These are phyloP conservation scores for Drosophila ustulata DNA, from an alignment of 2,888 invertebrate genomes.

Conservation along the genomic window DNA sequence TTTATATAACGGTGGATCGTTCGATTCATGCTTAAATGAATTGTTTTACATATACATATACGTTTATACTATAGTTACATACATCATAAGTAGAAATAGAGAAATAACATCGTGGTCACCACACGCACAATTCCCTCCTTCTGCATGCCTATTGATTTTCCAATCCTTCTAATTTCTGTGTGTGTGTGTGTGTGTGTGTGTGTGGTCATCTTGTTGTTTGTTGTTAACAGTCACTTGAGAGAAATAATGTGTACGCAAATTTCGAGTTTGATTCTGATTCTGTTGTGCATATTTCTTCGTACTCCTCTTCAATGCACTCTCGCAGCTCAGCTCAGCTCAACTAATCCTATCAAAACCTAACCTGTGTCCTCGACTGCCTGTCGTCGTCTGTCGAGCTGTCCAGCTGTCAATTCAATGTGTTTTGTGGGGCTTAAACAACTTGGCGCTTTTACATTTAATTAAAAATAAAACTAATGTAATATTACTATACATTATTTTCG, in stretches of 20 bases:
- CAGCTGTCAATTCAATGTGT: constrained; percentile 11
- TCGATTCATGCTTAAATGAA: constrained; percentile 79
- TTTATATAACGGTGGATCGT: constrained; percentile 83
- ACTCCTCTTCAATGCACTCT: constrained; percentile 18
- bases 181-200: constrained; percentile 4
- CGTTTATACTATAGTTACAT: constrained; percentile 49
- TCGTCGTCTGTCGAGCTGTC: constrained; percentile 2
- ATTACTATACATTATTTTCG: constrained; percentile 61
- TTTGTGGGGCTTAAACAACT: constrained; percentile 47
- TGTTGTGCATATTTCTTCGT: constrained; percentile 28
- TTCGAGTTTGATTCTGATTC: constrained; percentile 35
- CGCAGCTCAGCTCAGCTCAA: constrained; percentile 17
- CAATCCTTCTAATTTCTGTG: background rate
- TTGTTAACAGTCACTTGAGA: constrained; percentile 14
- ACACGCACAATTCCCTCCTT: background rate
- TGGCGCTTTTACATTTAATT: constrained; percentile 43
- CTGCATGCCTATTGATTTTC: constrained; percentile 1
- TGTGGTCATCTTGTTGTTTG: constrained; percentile 10
- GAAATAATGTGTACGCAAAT: constrained; percentile 16
- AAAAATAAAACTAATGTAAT: constrained; percentile 50
- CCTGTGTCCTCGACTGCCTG: constrained; percentile 1
- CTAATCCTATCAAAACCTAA: constrained; percentile 20
- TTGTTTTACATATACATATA: constrained; percentile 54
- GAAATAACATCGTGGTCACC: constrained; percentile 54
- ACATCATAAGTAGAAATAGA: constrained; percentile 39